A percentile compares a stretch with the other conserved stretches of the same genome.
These are phyloP conservation scores for Melanotaenia nigrans DNA, from an alignment of 2,797 vertebrate genomes.

Conservation along the genomic window DNA sequence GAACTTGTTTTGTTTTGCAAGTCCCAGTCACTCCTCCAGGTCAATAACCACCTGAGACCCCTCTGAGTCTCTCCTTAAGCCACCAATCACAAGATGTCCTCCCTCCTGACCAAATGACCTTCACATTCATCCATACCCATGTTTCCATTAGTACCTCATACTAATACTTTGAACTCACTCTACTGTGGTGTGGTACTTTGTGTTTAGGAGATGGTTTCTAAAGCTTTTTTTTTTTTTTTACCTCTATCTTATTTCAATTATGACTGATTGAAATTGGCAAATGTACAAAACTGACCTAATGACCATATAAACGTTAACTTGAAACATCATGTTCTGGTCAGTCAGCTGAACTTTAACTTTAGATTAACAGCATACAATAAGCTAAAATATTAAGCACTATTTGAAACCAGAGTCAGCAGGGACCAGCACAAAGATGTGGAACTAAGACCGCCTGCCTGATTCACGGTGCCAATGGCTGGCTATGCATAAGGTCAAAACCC, in stretches of 20 bases:
- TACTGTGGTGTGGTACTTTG: neutral
- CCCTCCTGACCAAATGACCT: neutral
- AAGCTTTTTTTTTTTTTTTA: neutral
- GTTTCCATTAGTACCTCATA: neutral
- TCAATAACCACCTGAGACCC: neutral
- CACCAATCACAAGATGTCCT: too few relatives aligned
- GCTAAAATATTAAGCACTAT: neutral
- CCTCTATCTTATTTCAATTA: neutral
- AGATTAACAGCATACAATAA: neutral
- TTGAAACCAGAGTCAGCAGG: neutral
- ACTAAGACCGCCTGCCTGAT: neutral
- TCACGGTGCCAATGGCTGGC: neutral
- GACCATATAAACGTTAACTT: neutral
- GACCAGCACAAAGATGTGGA: neutral
- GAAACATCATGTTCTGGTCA: neutral
- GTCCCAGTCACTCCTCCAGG: too few relatives aligned
- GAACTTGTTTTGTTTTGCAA: neutral
- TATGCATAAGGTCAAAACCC: neutral
- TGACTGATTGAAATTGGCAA: neutral
- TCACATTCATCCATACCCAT: neutral
- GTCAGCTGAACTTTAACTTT: neutral
- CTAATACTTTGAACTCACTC: neutral
- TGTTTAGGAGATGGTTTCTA: neutral
- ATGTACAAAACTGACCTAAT: neutral
- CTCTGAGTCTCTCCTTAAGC: neutral